Percentiles rank a stretch among this genome's conserved stretches.
Evolutionary conservation across 92 coral and sea anemone species (phyloP).

Genomic region (Porites evermanni): DNA sequence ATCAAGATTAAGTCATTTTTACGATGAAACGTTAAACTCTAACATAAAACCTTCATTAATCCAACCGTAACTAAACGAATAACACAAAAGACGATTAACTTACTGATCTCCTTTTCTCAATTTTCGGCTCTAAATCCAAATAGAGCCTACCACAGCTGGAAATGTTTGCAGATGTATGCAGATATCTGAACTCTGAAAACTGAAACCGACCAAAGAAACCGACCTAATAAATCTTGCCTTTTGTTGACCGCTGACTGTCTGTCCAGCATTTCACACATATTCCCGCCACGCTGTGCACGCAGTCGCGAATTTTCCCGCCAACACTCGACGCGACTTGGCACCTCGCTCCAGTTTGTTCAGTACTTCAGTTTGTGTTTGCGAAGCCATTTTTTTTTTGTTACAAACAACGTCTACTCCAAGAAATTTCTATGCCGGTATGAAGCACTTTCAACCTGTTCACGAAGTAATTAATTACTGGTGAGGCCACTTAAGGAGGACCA

Average conservation of each 20-base stretch:
- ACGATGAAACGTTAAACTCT: constrained; percentile 16
- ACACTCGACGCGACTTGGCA: background rate
- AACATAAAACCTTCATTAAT: background rate
- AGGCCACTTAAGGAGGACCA: background rate
- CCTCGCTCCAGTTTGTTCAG: background rate
- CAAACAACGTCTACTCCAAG: background rate
- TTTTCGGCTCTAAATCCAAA: constrained; percentile 14
- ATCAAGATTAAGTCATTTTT: background rate
- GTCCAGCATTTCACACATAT: constrained; percentile 21
- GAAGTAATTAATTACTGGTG: background rate
- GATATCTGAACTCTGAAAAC: background rate
- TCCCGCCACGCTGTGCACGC: constrained; percentile 41
- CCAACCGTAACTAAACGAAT: background rate
- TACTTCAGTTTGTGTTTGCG: background rate
- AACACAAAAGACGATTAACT: background rate
- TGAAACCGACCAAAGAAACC: constrained; percentile 10
- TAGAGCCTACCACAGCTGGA: background rate
- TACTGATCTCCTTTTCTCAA: constrained; percentile 15
- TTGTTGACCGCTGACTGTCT: constrained; percentile 51
- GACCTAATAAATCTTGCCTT: background rate
- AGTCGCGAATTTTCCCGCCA: constrained; percentile 47
- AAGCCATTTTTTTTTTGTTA: no score
- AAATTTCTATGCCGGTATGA: background rate
- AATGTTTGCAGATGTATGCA: background rate
- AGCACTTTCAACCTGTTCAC: background rate